Evolutionary conservation across 2,888 invertebrate species (phyloP).

Genomic region (Mesorhabditis spiculigera): DNA sequence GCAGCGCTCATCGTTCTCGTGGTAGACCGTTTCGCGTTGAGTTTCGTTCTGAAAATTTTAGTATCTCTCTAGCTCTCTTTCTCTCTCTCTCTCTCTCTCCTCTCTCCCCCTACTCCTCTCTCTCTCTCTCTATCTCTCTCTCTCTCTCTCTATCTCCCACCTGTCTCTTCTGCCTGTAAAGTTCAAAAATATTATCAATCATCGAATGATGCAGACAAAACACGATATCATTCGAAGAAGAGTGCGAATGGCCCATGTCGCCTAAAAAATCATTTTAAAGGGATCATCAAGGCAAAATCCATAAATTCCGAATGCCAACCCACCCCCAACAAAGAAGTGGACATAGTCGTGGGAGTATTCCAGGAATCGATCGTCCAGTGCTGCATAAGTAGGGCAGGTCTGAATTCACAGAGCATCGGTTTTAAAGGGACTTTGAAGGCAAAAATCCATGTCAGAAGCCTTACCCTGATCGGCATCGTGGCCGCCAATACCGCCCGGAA

Average conservation of each 20-base stretch:
- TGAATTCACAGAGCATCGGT: constrained; percentile 9
- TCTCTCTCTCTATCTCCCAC: constrained; percentile 9
- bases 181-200: constrained; percentile 59
- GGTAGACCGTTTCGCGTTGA: constrained; percentile 41
- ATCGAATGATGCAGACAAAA: constrained; percentile 60
- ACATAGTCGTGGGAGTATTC: constrained; percentile 55
- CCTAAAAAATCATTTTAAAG: no score
- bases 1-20: constrained; percentile 34
- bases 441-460: background rate
- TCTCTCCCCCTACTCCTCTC: no score
- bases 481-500: constrained; percentile 23
- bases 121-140: constrained; percentile 11
- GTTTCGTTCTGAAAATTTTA: constrained; percentile 21
- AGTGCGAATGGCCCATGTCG: constrained; percentile 44
- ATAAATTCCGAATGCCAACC: constrained; percentile 10
- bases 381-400: constrained; percentile 37
- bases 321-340: constrained; percentile 47
- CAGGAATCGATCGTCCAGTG: constrained; percentile 49
- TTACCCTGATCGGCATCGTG: constrained; percentile 15
- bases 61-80: constrained; percentile 6
- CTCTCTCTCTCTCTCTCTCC: no score
- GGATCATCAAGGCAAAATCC: no score
- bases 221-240: constrained; percentile 59
- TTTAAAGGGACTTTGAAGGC: no score
- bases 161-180: constrained; percentile 43